phyloP scores from a whole-genome alignment of 2,888 invertebrate species.

The Ichneumon xanthorius region DNA sequence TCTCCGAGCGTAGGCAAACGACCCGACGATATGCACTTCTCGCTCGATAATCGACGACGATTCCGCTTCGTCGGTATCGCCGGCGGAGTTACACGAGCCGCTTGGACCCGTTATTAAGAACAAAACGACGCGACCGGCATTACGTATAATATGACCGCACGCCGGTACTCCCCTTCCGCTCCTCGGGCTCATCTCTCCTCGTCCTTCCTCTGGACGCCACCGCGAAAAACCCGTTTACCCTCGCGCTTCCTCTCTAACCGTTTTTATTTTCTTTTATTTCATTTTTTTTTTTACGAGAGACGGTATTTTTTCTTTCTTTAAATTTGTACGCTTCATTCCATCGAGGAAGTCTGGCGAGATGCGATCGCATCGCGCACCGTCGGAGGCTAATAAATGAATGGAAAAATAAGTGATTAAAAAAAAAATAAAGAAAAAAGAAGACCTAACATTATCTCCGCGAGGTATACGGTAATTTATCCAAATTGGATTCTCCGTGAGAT shows the following conservation, averaged over 20 bases:
- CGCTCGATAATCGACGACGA: slow-evolving; percentile 39
- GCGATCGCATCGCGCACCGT: slow-evolving; percentile 22
- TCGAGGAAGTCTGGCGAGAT: slow-evolving; percentile 34
- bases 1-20: neutral
- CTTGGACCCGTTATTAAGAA: slow-evolving; percentile 59
- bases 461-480: slow-evolving; percentile 55
- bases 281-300: neutral
- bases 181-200: slow-evolving; percentile 35
- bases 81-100: slow-evolving; percentile 48
- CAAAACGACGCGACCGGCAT: slow-evolving; percentile 62
- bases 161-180: slow-evolving; percentile 54
- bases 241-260: slow-evolving; percentile 6
- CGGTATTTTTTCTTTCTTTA: slow-evolving; percentile 11
- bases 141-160: slow-evolving; percentile 64
- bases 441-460: slow-evolving; percentile 6
- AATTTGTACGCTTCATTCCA: slow-evolving; percentile 20
- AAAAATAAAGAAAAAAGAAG: slow-evolving; percentile 30
- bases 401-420: slow-evolving; percentile 18
- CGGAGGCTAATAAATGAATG: slow-evolving; percentile 15
- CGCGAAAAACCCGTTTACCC: slow-evolving; percentile 57
- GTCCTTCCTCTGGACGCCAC: slow-evolving; percentile 33
- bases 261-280: slow-evolving; percentile 24
- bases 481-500: slow-evolving; percentile 62
- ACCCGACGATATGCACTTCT: slow-evolving; percentile 48
- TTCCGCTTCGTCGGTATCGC: slow-evolving; percentile 65